Percentiles rank a stretch among this genome's conserved stretches.
Conservation (phyloP, 2,113 vertebrate species). For the Sus scrofa region T2T-Sscrofa CM000817.6:138816001-138816500, state of each 20-base stretch:
- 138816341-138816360: too few relatives aligned
- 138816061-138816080: too few relatives aligned
- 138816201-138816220: neutral
- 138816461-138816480: neutral
- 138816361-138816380: too few relatives aligned
- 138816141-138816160: neutral
- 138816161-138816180: neutral
- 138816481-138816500: neutral
- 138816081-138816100: too few relatives aligned
- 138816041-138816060: too few relatives aligned
- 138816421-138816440: neutral
- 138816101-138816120: too few relatives aligned
- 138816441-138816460: neutral
- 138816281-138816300: neutral
- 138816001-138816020: too few relatives aligned
- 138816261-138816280: neutral
- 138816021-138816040: too few relatives aligned
- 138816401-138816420: too few relatives aligned
- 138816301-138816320: too few relatives aligned
- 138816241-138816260: neutral
- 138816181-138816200: neutral
- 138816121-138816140: neutral
- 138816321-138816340: too few relatives aligned
- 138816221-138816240: neutral
- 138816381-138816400: too few relatives aligned